Evolutionary conservation across 1,140 invertebrate genomes (phyloP).

Genomic region (Zaprionus davidi): DNA sequence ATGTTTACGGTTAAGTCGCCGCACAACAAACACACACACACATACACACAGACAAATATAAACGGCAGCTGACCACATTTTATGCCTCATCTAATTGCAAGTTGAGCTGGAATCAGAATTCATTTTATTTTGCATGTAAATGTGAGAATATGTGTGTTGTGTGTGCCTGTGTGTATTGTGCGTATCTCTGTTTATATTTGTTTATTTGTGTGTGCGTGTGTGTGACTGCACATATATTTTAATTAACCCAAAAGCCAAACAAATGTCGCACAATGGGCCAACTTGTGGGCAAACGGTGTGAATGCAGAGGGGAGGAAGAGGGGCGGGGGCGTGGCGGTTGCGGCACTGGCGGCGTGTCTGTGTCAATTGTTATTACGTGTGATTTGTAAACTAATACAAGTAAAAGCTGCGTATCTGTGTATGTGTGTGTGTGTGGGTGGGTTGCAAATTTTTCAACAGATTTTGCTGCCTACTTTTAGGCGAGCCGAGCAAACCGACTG

Average conservation of each 20-base stretch:
- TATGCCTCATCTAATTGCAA: constrained; percentile 68
- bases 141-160: not conserved
- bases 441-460: constrained; percentile 50
- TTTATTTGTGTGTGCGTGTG: not conserved
- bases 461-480: constrained; percentile 71
- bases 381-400: constrained; percentile 77
- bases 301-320: not conserved
- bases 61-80: constrained; percentile 60
- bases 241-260: constrained; percentile 79
- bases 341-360: constrained; percentile 37
- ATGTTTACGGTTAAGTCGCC: constrained; percentile 41
- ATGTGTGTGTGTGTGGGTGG: not conserved
- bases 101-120: constrained; percentile 47
- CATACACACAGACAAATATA: constrained; percentile 36
- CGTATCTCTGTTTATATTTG: constrained; percentile 5
- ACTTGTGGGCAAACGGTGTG: constrained; percentile 20
- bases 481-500: constrained; percentile 15
- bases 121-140: constrained; percentile 45
- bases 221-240: constrained; percentile 62
- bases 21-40: constrained; percentile 27
- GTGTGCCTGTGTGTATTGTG: not conserved
- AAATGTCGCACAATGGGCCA: constrained; percentile 61
- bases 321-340: constrained; percentile 1
- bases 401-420: constrained; percentile 16
- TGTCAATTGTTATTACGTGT: constrained; percentile 80